These are phyloP conservation scores for Chrysemys picta DNA, from an alignment of 2,113 vertebrate species.

Conservation along the genomic window DNA sequence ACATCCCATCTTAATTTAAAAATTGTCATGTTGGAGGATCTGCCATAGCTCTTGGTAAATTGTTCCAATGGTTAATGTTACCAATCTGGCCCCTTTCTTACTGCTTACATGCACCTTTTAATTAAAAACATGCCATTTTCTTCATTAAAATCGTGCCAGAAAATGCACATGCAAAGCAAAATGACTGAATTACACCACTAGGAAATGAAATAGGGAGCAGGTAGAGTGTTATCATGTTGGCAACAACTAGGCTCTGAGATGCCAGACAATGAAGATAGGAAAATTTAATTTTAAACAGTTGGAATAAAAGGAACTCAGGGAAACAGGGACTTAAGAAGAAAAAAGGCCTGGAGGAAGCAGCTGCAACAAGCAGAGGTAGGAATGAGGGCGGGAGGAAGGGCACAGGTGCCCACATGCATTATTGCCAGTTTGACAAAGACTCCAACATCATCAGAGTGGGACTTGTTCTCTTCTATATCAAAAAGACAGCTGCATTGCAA, in stretches of 20 bases:
- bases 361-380: neutral
- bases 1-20: neutral
- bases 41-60: neutral
- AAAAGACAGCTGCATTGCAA: slow-evolving; percentile 9
- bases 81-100: neutral
- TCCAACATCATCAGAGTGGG: neutral
- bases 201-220: neutral
- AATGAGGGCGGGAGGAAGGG: neutral
- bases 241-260: neutral
- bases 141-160: neutral
- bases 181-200: neutral
- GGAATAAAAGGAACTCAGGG: neutral
- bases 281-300: slow-evolving; percentile 25
- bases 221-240: neutral
- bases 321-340: neutral
- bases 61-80: no score
- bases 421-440: neutral
- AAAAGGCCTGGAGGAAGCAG: neutral
- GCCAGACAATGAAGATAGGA: neutral
- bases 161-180: neutral
- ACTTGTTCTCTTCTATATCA: neutral
- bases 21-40: neutral
- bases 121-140: neutral
- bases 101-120: rapidly evolving
- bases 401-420: rapidly evolving